These are phyloP conservation scores for Buceros bicornis DNA, from an alignment of 2,797 vertebrate species.

Conservation along the genomic window DNA sequence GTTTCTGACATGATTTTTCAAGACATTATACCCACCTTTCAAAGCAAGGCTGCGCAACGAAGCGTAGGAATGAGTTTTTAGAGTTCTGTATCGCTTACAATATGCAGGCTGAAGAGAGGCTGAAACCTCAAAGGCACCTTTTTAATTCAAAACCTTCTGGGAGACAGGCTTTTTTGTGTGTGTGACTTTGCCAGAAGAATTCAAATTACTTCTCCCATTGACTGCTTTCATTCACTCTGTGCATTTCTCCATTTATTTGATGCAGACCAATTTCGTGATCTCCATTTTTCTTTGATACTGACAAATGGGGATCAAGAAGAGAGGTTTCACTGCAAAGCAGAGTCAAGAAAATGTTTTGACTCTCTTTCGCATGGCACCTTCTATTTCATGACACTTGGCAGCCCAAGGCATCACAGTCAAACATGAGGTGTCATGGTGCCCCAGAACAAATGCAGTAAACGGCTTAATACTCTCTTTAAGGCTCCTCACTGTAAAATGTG, in stretches of 20 bases:
- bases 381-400: neutral
- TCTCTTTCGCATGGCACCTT: neutral
- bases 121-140: neutral
- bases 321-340: neutral
- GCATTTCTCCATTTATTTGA: neutral
- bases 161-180: neutral
- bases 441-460: neutral
- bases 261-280: neutral
- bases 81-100: rapidly evolving
- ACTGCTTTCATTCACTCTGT: neutral
- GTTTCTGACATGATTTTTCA: neutral
- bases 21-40: neutral
- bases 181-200: neutral
- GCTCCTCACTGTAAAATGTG: neutral
- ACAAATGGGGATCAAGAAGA: neutral
- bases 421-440: neutral
- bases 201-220: neutral
- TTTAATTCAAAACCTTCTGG: neutral
- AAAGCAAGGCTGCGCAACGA: neutral
- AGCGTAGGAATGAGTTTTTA: neutral
- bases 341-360: neutral
- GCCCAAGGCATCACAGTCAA: neutral
- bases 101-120: neutral
- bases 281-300: conserved; percentile 24
- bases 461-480: neutral